Evolutionary conservation across 2,888 invertebrate species (phyloP).

Genomic region (Noctua pronuba): DNA sequence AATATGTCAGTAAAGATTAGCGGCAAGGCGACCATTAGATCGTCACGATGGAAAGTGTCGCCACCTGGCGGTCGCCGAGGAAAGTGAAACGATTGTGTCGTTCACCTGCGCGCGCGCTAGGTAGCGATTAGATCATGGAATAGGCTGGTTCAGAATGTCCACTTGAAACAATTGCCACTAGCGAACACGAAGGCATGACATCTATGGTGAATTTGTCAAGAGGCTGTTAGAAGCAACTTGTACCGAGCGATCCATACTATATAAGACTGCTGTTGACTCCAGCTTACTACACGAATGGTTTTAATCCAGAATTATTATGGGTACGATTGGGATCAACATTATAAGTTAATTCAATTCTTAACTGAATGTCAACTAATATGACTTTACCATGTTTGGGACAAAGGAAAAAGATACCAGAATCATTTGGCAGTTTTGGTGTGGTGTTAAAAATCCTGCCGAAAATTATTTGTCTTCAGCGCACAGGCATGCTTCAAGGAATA

Average conservation of each 20-base stretch:
- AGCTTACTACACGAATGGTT: background rate
- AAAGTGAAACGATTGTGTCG: constrained; percentile 85
- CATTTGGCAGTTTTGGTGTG: background rate
- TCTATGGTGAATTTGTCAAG: background rate
- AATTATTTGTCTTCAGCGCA: background rate
- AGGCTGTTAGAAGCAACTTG: background rate
- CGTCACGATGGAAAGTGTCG: constrained; percentile 79
- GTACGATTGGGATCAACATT: background rate
- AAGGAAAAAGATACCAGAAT: background rate
- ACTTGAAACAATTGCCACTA: constrained; percentile 14
- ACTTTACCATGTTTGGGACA: background rate
- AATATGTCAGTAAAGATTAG: constrained; percentile 60
- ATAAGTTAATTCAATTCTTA: background rate
- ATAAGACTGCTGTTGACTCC: background rate
- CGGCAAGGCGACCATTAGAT: constrained; percentile 64
- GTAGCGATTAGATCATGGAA: constrained; percentile 65
- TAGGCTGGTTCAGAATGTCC: constrained; percentile 52
- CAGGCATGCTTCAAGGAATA: background rate
- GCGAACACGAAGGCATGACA: too few species aligned
- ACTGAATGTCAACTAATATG: background rate
- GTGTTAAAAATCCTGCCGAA: background rate
- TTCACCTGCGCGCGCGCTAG: constrained; percentile 77
- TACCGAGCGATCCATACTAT: background rate
- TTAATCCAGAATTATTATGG: background rate
- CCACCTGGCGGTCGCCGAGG: constrained; percentile 79